Evolutionary conservation across 92 coral and sea anemone species (phyloP).

Genomic region (Heteractis magnifica): DNA sequence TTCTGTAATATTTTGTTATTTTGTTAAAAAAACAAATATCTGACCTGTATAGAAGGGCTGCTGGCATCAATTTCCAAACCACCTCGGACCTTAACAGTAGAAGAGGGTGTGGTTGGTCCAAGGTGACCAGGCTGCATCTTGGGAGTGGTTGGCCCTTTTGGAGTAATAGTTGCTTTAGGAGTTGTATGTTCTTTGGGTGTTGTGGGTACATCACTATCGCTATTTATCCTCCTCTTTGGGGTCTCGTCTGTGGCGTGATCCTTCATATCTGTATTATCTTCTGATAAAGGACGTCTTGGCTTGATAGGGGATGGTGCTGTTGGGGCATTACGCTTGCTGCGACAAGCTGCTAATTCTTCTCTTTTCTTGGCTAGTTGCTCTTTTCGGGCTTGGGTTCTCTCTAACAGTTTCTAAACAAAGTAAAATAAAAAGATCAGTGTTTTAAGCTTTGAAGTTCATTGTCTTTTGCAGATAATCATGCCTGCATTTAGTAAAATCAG

Average conservation of each 20-base stretch:
- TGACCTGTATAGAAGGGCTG: slow-evolving; percentile 86
- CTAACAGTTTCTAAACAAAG: slow-evolving; percentile 71
- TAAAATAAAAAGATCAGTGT: neutral
- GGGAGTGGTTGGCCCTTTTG: neutral
- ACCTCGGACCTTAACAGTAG: slow-evolving; percentile 20
- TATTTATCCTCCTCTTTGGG: slow-evolving; percentile 44
- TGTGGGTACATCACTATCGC: slow-evolving; percentile 45
- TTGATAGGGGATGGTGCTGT: slow-evolving; percentile 39
- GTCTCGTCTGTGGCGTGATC: slow-evolving; percentile 39
- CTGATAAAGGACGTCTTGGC: slow-evolving; percentile 73
- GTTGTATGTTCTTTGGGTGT: slow-evolving; percentile 29
- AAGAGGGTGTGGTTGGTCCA: slow-evolving; percentile 9
- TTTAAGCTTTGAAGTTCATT: neutral
- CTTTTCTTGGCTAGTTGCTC: slow-evolving; percentile 81
- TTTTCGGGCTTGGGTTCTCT: slow-evolving; percentile 92
- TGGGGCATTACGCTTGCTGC: slow-evolving; percentile 78
- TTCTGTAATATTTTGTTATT: no score
- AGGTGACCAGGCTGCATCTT: neutral
- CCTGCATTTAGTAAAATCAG: no score
- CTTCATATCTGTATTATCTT: slow-evolving; percentile 47
- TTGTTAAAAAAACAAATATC: no score
- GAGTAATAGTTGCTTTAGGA: neutral
- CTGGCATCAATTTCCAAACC: slow-evolving; percentile 45
- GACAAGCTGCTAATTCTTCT: slow-evolving; percentile 80
- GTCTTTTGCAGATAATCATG: no score